Evolutionary conservation across 2,113 vertebrate genomes (phyloP).

Genomic region (Tor tambroides): DNA sequence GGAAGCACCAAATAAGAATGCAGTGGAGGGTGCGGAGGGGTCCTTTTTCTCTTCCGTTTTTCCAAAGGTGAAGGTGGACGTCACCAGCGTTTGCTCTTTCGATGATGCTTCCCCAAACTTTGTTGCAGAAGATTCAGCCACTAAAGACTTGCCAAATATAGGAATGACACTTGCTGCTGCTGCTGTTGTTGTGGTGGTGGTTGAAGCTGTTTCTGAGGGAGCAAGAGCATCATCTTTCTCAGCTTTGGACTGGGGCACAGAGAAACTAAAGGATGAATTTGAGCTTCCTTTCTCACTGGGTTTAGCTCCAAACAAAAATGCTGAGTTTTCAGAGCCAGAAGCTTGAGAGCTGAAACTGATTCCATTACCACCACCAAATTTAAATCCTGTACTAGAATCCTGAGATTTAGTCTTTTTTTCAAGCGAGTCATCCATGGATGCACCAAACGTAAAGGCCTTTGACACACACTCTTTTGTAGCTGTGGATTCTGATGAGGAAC

Average conservation of each 20-base stretch:
- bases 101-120: conserved; percentile 62
- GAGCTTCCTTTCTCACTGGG: conserved; percentile 72
- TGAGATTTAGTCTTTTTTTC: conserved; percentile 79
- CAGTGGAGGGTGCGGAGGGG: conserved; percentile 63
- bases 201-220: conserved; percentile 59
- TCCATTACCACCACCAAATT: conserved; percentile 73
- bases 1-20: conserved; percentile 76
- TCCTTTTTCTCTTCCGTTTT: conserved; percentile 88
- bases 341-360: conserved; percentile 74
- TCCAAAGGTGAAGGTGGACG: conserved; percentile 80
- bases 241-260: conserved; percentile 73
- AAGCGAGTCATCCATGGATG: conserved; percentile 66
- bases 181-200: conserved; percentile 64
- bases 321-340: conserved; percentile 76
- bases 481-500: conserved; percentile 66
- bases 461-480: not conserved
- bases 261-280: conserved; percentile 73
- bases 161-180: conserved; percentile 64
- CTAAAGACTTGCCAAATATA: conserved; percentile 78
- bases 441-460: conserved; percentile 27
- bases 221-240: conserved; percentile 51
- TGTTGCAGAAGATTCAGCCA: conserved; percentile 70
- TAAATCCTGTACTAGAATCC: conserved; percentile 75
- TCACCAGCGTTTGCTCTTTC: conserved; percentile 68
- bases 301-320: conserved; percentile 82